A percentile compares a stretch with the other conserved stretches of the same genome.
Conservation (phyloP, 2,888 invertebrate genomes). For the Coenonympha arcania region DNA sequence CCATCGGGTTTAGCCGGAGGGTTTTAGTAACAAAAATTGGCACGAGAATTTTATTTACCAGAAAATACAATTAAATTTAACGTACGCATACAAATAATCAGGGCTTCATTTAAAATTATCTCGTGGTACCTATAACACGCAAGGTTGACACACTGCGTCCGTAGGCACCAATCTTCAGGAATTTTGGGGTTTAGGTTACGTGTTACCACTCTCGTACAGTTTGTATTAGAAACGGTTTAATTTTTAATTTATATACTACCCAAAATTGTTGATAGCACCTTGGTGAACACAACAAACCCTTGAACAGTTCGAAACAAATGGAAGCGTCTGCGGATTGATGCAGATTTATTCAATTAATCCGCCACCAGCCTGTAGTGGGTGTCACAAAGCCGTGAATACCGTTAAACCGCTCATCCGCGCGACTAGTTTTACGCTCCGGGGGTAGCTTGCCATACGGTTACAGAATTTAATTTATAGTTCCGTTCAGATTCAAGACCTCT, state of each 20-base stretch:
- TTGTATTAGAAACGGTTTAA: neutral
- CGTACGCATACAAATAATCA: too few relatives aligned
- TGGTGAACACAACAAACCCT: neutral
- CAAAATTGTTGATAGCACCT: neutral
- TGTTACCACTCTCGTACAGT: too few relatives aligned
- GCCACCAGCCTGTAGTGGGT: slow-evolving; percentile 62
- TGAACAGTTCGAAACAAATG: slow-evolving; percentile 66
- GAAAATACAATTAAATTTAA: too few relatives aligned
- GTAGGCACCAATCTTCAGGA: too few relatives aligned
- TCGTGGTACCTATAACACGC: too few relatives aligned
- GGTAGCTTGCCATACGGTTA: neutral
- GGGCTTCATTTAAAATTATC: too few relatives aligned
- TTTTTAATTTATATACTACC: neutral
- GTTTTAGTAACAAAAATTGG: too few relatives aligned
- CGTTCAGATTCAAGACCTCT: too few relatives aligned
- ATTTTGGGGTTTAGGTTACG: too few relatives aligned
- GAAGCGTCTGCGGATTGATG: slow-evolving; percentile 63
- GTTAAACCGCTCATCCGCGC: slow-evolving; percentile 38
- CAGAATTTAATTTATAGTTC: neutral
- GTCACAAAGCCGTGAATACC: slow-evolving; percentile 67
- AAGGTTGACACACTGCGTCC: too few relatives aligned
- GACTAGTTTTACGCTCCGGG: neutral
- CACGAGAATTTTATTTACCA: too few relatives aligned
- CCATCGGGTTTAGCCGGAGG: too few relatives aligned
- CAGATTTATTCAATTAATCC: slow-evolving; percentile 74